These are phyloP conservation scores for Scaptomyza hsui DNA, from an alignment of 1,140 invertebrate species.

Conservation along the genomic window DNA sequence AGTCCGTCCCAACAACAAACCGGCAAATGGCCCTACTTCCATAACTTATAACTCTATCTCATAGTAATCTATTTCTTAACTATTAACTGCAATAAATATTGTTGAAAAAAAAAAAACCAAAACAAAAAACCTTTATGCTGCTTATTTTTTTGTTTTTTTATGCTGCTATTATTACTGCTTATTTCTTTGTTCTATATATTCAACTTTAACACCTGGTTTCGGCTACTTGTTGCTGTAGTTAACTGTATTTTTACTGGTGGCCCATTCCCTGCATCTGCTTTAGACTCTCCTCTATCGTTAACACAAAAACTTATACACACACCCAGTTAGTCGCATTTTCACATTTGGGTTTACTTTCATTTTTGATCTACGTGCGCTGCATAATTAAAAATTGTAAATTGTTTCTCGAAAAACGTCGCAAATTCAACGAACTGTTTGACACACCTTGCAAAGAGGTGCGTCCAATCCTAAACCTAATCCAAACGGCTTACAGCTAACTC, in stretches of 20 bases:
- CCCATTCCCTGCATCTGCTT: not conserved
- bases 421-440: constrained; percentile 41
- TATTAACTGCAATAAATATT: constrained; percentile 44
- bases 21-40: constrained; percentile 25
- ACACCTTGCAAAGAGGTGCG: constrained; percentile 55
- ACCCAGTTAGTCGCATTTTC: constrained; percentile 63
- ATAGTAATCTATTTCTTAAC: constrained; percentile 8
- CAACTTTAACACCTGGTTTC: constrained; percentile 41
- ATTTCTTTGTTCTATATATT: constrained; percentile 29
- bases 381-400: constrained; percentile 70
- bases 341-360: constrained; percentile 77
- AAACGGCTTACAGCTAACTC: constrained; percentile 32
- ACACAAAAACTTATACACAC: constrained; percentile 19
- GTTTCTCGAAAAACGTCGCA: constrained; percentile 65
- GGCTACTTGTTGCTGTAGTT: constrained; percentile 11
- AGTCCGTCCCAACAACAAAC: constrained; percentile 21
- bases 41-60: constrained; percentile 11
- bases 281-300: constrained; percentile 6
- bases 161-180: too few relatives aligned
- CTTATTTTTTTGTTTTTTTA: constrained; percentile 23
- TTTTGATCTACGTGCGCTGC: constrained; percentile 74
- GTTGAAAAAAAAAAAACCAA: constrained; percentile 11
- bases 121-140: constrained; percentile 7
- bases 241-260: constrained; percentile 3
- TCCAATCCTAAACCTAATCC: constrained; percentile 22